Evolutionary conservation across 2,888 invertebrate species (phyloP).

Genomic region (Microplitis manilae): DNA sequence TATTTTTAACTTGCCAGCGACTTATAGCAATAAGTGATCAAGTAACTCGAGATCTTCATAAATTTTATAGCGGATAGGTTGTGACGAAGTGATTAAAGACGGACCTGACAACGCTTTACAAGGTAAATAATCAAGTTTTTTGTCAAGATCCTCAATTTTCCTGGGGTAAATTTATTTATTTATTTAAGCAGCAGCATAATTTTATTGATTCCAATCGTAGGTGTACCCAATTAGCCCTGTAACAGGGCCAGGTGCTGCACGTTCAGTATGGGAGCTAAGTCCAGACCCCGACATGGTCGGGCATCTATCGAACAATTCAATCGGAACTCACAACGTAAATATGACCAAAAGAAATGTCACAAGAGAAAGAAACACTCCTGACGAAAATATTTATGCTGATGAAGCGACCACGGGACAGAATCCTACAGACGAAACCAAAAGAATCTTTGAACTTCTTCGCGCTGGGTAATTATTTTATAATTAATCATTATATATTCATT

Average conservation of each 20-base stretch:
- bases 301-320: slow-evolving; percentile 67
- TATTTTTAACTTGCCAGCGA: slow-evolving; percentile 5
- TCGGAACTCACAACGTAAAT: slow-evolving; percentile 59
- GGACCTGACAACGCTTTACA: slow-evolving; percentile 70
- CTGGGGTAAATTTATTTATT: slow-evolving; percentile 1
- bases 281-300: slow-evolving; percentile 71
- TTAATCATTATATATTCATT: background rate
- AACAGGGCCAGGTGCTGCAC: slow-evolving; percentile 89
- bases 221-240: slow-evolving; percentile 71
- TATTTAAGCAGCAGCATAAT: slow-evolving; percentile 33
- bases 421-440: slow-evolving; percentile 74
- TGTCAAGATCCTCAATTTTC: background rate
- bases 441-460: slow-evolving; percentile 89
- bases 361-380: slow-evolving; percentile 61
- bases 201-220: slow-evolving; percentile 38
- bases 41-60: slow-evolving; percentile 50
- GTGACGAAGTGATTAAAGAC: slow-evolving; percentile 65
- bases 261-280: slow-evolving; percentile 88
- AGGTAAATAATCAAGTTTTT: slow-evolving; percentile 54
- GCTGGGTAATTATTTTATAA: slow-evolving; percentile 77
- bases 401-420: slow-evolving; percentile 64
- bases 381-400: slow-evolving; percentile 65
- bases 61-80: slow-evolving; percentile 57
- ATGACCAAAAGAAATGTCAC: slow-evolving; percentile 53
- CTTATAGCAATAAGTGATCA: slow-evolving; percentile 49